Evolutionary conservation across 2,113 vertebrate species (phyloP).

Genomic region (Acinonyx jubatus): DNA sequence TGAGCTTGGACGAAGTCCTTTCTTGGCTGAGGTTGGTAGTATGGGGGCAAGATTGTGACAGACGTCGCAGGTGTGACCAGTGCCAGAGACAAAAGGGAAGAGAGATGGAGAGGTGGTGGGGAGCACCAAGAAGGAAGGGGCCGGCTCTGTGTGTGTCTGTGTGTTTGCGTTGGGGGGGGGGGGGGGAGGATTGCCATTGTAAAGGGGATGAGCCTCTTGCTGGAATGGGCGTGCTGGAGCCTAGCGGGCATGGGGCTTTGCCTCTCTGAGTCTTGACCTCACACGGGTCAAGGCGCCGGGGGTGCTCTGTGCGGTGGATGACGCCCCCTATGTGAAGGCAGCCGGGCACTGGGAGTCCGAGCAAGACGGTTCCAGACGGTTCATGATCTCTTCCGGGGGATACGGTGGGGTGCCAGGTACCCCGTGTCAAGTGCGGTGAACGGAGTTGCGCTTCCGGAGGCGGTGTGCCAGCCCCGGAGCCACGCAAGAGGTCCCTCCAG

Average conservation of each 20-base stretch:
- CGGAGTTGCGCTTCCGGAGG: neutral
- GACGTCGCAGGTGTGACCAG: neutral
- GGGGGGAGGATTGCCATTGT: accelerated
- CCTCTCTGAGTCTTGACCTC: neutral
- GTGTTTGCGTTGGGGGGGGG: neutral
- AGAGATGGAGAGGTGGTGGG: too few relatives aligned
- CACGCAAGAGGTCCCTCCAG: neutral
- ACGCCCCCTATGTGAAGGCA: neutral
- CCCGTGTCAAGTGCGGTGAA: neutral
- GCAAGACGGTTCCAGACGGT: neutral
- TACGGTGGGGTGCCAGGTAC: accelerated
- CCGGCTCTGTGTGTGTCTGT: neutral
- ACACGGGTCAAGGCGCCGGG: neutral
- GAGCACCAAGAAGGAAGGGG: neutral
- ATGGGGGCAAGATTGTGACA: neutral
- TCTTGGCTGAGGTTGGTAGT: accelerated
- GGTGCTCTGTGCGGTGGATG: neutral
- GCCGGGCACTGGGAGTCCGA: neutral
- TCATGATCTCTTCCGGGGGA: neutral
- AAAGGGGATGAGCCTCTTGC: neutral
- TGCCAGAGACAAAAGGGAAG: neutral
- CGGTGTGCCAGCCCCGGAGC: neutral
- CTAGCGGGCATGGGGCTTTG: neutral
- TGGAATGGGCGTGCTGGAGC: neutral
- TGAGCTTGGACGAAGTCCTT: accelerated